Evolutionary conservation across 2,113 vertebrate genomes (phyloP).

Genomic region (Pseudorectes ferrugineus): DNA sequence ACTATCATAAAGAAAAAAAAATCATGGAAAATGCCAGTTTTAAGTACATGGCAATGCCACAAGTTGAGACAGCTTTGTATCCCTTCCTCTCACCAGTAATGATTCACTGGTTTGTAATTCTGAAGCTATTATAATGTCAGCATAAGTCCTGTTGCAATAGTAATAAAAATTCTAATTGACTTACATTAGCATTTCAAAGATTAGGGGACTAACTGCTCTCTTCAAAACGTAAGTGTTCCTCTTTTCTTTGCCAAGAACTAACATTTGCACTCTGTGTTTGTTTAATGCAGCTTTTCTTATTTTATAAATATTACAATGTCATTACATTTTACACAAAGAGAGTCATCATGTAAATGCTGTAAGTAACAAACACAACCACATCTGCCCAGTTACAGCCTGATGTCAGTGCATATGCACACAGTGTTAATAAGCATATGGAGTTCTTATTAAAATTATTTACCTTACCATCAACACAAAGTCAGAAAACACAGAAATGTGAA

Average conservation of each 20-base stretch:
- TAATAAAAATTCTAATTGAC: not conserved
- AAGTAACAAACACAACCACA: not conserved
- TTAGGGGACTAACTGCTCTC: not conserved
- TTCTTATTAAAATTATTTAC: not conserved
- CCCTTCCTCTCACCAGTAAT: not conserved
- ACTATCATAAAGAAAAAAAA: not conserved
- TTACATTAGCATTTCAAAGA: not conserved
- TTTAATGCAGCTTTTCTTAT: not conserved
- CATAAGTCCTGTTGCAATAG: not conserved
- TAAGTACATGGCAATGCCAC: not conserved
- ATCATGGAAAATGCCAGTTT: not conserved
- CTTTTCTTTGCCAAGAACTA: not conserved
- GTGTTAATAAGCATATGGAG: not conserved
- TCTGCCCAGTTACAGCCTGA: not conserved
- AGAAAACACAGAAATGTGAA: not conserved
- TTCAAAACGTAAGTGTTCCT: not conserved
- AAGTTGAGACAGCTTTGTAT: not conserved
- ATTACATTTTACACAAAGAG: not conserved
- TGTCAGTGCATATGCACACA: not conserved
- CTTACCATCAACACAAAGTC: not conserved
- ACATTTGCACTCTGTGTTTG: not conserved
- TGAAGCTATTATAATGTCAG: conserved; percentile 6
- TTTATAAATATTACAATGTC: not conserved
- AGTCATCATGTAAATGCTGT: not conserved
- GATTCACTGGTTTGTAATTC: not conserved